Conservation (phyloP, 2,888 invertebrate genomes). For the Pegoplata infirma region DNA sequence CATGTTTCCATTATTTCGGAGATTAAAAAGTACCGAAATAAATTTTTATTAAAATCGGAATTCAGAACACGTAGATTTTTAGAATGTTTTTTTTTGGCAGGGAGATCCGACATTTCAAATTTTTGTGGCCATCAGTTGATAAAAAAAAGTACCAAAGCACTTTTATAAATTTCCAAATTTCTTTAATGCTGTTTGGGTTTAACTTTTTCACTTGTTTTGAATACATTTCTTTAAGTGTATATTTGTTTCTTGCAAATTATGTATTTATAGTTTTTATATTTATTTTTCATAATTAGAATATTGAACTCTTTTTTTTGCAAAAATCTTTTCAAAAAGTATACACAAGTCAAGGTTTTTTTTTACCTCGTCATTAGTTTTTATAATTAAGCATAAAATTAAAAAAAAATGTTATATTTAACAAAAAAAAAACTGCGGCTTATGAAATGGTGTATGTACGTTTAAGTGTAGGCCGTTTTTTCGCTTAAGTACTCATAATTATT, state of each 20-base stretch:
- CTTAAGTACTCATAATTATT: conserved; percentile 55
- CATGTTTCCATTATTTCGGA: no score
- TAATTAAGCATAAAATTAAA: neutral
- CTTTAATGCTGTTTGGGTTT: no score
- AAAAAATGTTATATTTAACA: neutral
- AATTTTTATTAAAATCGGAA: no score
- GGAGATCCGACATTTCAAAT: no score
- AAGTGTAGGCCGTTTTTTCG: neutral
- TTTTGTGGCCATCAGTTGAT: no score
- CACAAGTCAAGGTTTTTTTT: conserved; percentile 6
- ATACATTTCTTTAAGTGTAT: no score
- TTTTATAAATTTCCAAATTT: no score
- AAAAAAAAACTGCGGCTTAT: neutral
- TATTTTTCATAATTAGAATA: conserved; percentile 6
- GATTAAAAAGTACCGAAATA: no score
- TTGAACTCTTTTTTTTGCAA: conserved; percentile 5
- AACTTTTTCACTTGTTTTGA: no score
- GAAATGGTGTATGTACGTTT: neutral
- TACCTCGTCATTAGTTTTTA: neutral
- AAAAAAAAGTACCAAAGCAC: no score
- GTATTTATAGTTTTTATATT: neutral
- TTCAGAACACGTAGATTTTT: no score
- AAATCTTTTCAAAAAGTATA: neutral
- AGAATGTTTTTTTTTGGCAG: no score
- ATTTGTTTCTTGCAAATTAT: neutral